Percentiles rank a stretch among this genome's conserved stretches.
phyloP scores from a whole-genome alignment of 1,140 invertebrate genomes.

The Pantala flavescens region DNA sequence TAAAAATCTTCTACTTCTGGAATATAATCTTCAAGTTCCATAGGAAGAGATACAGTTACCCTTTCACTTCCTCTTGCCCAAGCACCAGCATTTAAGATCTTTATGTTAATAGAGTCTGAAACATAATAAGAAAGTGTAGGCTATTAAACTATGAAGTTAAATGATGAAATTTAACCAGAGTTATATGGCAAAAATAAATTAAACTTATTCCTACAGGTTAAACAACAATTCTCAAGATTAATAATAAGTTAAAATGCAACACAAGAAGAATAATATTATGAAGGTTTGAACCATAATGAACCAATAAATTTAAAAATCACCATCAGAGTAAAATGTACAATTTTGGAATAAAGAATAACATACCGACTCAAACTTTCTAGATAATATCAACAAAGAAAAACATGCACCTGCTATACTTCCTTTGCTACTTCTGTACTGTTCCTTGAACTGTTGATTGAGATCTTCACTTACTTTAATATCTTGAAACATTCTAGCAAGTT shows the following conservation, averaged over 20 bases:
- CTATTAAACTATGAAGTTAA: conserved; percentile 9
- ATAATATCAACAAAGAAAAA: neutral
- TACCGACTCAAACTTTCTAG: no score
- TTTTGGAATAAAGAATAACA: no score
- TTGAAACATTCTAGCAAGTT: conserved; percentile 93
- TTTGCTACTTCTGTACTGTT: conserved; percentile 45
- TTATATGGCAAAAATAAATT: conserved; percentile 14
- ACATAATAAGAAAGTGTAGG: neutral
- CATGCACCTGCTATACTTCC: conserved; percentile 40
- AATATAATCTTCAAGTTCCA: conserved; percentile 96
- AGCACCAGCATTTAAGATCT: conserved; percentile 95
- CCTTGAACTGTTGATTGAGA: conserved; percentile 89
- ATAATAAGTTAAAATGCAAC: no score
- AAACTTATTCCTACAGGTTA: conserved; percentile 15
- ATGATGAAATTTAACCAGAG: conserved; percentile 14
- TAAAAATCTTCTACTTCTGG: conserved; percentile 94
- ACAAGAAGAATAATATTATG: no score
- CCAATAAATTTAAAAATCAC: no score
- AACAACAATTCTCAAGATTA: neutral
- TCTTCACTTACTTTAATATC: conserved; percentile 99
- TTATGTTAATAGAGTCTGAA: conserved; percentile 44
- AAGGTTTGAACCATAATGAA: no score
- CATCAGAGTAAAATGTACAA: no score
- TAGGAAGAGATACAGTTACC: conserved; percentile 87
- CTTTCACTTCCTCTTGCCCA: conserved; percentile 92